Evolutionary conservation across 2,113 vertebrate genomes (phyloP).

Genomic region (Trogon melanurus): DNA sequence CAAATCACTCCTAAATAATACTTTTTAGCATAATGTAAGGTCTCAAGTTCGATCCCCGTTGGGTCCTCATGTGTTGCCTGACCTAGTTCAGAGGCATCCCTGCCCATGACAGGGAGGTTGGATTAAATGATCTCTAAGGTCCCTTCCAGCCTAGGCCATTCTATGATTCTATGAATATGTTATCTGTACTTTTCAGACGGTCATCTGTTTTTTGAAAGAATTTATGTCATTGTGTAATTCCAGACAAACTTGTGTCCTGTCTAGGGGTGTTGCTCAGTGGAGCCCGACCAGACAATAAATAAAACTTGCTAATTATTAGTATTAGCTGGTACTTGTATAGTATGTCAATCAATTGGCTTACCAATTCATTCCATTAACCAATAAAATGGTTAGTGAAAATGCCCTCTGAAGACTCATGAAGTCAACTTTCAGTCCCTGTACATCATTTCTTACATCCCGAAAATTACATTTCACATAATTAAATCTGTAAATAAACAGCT

Average conservation of each 20-base stretch:
- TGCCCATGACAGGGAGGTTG: too few relatives aligned
- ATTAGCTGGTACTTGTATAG: background rate
- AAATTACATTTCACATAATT: background rate
- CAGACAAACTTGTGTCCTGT: background rate
- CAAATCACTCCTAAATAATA: background rate
- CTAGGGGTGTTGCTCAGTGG: background rate
- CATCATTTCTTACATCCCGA: background rate
- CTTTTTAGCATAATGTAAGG: background rate
- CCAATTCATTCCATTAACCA: background rate
- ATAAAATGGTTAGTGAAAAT: background rate
- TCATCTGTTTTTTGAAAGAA: background rate
- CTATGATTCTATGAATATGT: background rate
- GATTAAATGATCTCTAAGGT: too few relatives aligned
- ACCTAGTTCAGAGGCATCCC: too few relatives aligned
- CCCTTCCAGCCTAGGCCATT: too few relatives aligned
- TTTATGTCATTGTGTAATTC: background rate
- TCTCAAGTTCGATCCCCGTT: too few relatives aligned
- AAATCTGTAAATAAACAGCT: background rate
- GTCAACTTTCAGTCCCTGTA: background rate
- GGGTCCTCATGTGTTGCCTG: too few relatives aligned
- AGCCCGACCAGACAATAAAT: background rate
- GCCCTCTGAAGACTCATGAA: background rate
- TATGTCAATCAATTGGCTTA: background rate
- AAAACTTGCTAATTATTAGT: background rate
- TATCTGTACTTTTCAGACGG: background rate